Percentiles rank a stretch among this genome's conserved stretches.
Conservation (phyloP, 1,140 invertebrate species). For the Drosophila ercepeae region DNA sequence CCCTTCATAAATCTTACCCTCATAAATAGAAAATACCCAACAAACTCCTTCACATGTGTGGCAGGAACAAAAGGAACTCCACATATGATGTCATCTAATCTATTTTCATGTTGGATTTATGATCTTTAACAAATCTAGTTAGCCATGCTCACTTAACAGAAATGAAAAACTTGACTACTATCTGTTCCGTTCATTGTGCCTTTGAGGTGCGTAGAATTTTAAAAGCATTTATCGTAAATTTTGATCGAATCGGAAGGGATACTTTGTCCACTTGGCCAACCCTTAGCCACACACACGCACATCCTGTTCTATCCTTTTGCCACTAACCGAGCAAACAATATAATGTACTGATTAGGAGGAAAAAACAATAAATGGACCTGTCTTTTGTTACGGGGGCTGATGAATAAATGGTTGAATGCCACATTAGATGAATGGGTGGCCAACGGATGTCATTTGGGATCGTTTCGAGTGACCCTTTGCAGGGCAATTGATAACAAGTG, state of each 20-base stretch:
- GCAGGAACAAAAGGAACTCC: constrained; percentile 18
- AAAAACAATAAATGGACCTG: constrained; percentile 77
- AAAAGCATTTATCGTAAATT: constrained; percentile 83
- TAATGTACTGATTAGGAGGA: constrained; percentile 66
- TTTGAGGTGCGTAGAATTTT: constrained; percentile 74
- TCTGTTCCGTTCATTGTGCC: constrained; percentile 32
- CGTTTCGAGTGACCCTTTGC: constrained; percentile 69
- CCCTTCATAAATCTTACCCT: constrained; percentile 57
- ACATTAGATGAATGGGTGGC: constrained; percentile 31
- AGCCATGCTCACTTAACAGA: constrained; percentile 78
- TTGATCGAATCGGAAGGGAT: constrained; percentile 65
- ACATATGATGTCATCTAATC: constrained; percentile 70
- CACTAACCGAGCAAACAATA: constrained; percentile 43
- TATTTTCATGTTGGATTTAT: constrained; percentile 73
- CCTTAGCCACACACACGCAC: constrained; percentile 65
- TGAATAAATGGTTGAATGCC: constrained; percentile 40
- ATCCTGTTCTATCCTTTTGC: constrained; percentile 44
- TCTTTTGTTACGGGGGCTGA: constrained; percentile 25
- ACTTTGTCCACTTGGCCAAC: constrained; percentile 58
- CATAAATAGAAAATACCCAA: neutral
- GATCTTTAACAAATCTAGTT: constrained; percentile 81
- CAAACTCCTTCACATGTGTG: constrained; percentile 65
- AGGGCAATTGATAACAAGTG: neutral
- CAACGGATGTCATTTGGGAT: constrained; percentile 76
- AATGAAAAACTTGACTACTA: constrained; percentile 58